These are phyloP conservation scores for Aurelia aurita complex sp. Pacific DNA, from an alignment of 30 jellyfish, hydroid and myxozoan species.

Conservation along the genomic window DNA sequence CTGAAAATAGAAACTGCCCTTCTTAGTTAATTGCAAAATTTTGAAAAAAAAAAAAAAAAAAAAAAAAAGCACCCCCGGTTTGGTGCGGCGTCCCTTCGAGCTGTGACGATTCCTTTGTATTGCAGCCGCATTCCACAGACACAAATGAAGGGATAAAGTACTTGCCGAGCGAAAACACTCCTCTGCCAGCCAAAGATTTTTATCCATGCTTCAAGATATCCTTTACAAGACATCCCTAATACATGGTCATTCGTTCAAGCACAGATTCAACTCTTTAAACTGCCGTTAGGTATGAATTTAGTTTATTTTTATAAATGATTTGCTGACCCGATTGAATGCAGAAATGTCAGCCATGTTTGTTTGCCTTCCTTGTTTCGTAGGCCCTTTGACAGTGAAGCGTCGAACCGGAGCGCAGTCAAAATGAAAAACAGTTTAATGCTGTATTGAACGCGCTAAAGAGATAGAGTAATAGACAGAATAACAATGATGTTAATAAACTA, in stretches of 20 bases:
- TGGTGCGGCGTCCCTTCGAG: neutral
- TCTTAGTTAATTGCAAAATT: no score
- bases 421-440: no score
- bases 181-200: neutral
- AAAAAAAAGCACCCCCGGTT: neutral
- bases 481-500: no score
- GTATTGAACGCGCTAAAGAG: no score
- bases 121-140: constrained; percentile 40
- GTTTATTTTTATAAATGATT: neutral
- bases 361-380: constrained; percentile 38
- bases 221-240: neutral
- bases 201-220: no score
- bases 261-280: neutral
- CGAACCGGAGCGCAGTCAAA: no score
- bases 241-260: neutral
- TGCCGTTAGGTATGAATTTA: neutral
- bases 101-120: constrained; percentile 8
- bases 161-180: constrained; percentile 1
- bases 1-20: no score
- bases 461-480: no score
- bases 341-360: constrained; percentile 36
- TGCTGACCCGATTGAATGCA: neutral
- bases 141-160: constrained; percentile 1
- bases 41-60: no score
- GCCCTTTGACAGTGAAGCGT: constrained; percentile 6